Evolutionary conservation across 92 coral and sea anemone species (phyloP).

Genomic region (Micromussa lordhowensis): DNA sequence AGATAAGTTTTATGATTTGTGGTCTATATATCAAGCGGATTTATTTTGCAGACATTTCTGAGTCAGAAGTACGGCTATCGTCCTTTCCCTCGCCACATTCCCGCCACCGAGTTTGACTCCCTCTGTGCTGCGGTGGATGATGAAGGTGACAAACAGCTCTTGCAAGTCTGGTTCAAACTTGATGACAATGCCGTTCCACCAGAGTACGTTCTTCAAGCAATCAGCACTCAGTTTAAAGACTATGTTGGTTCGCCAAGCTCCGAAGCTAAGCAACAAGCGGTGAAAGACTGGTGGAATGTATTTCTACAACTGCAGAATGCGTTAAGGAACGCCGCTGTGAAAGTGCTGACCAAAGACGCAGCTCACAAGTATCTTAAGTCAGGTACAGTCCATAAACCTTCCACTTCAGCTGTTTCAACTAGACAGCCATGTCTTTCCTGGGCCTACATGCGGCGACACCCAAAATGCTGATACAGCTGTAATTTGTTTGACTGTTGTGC

Average conservation of each 20-base stretch:
- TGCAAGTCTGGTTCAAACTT: constrained; percentile 75
- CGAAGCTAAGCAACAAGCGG: constrained; percentile 72
- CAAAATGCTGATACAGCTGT: no score
- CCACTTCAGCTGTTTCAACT: neutral
- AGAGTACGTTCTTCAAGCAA: constrained; percentile 89
- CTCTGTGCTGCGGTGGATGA: constrained; percentile 71
- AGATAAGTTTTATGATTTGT: neutral
- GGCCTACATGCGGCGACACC: neutral
- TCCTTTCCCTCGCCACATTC: constrained; percentile 82
- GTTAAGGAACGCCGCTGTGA: constrained; percentile 77
- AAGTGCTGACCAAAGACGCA: constrained; percentile 57
- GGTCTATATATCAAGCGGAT: neutral
- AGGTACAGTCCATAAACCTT: constrained; percentile 53
- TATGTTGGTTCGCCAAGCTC: constrained; percentile 60
- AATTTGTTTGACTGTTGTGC: neutral
- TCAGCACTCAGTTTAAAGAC: constrained; percentile 78
- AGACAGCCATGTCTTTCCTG: no score
- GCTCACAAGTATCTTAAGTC: constrained; percentile 83
- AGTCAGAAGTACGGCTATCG: constrained; percentile 94
- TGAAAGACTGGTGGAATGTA: constrained; percentile 81
- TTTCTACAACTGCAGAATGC: constrained; percentile 72
- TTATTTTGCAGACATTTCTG: constrained; percentile 69
- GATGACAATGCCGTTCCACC: constrained; percentile 87
- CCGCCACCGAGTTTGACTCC: constrained; percentile 76
- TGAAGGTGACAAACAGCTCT: constrained; percentile 68